phyloP scores from a whole-genome alignment of 2,797 vertebrate genomes.

The Lates japonicus region DNA sequence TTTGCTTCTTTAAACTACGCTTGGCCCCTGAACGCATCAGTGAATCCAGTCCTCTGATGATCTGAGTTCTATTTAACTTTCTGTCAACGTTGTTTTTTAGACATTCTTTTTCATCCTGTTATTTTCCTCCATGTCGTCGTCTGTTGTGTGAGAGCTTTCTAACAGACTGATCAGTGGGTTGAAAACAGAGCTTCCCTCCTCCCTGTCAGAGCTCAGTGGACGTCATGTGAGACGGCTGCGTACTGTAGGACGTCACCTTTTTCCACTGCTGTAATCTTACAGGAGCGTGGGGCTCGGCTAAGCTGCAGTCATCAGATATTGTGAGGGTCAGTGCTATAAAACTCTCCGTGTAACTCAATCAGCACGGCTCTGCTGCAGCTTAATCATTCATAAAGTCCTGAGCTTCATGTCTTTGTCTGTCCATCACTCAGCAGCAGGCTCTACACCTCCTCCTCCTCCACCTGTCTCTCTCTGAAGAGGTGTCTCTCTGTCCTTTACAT shows the following conservation, averaged over 20 bases:
- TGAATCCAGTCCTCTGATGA: too few species aligned
- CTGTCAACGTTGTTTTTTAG: too few species aligned
- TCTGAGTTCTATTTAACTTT: too few species aligned
- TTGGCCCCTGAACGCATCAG: too few species aligned
- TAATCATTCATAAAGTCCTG: constrained; percentile 69
- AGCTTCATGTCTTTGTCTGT: constrained; percentile 32
- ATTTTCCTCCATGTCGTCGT: too few species aligned
- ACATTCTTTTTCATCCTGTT: too few species aligned
- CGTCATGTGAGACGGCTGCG: constrained; percentile 38
- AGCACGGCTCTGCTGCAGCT: constrained; percentile 51
- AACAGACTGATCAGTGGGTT: background rate
- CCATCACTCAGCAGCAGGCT: constrained; percentile 2
- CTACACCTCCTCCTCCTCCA: too few species aligned
- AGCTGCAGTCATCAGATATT: constrained; percentile 62
- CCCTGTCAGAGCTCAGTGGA: background rate
- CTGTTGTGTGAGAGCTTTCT: background rate
- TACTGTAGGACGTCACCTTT: constrained; percentile 54
- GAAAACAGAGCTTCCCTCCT: background rate
- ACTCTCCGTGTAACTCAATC: constrained; percentile 77
- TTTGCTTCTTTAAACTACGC: too few species aligned
- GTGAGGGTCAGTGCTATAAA: constrained; percentile 29
- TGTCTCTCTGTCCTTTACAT: background rate
- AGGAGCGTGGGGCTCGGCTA: constrained; percentile 17
- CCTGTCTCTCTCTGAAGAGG: too few species aligned
- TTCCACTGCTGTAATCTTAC: constrained; percentile 59